Evolutionary conservation across 2,797 vertebrate genomes (phyloP), one percentile per base, ranked within the genome.

Genomic region (Pristis pectinata): DNA sequence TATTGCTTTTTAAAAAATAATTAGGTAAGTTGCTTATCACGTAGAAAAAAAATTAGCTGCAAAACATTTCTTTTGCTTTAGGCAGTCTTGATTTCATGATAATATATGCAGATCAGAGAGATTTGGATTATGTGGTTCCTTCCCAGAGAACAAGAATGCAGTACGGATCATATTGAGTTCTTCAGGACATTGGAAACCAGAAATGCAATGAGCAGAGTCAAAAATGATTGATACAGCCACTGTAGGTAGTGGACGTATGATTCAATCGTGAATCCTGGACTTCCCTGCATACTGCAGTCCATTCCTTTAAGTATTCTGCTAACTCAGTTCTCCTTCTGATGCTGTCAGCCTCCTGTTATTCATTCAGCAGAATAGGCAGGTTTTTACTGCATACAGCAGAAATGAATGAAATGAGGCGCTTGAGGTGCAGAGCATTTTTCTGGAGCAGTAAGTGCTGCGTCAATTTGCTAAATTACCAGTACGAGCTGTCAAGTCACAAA

Each of bases 401-500:
- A 72, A 9, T 94, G 92, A 94, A 72, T 76, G 49, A 53, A 72
- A 67, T 76, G 30, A 94, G 67, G 83, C 17, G 37, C 77, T 79
- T 24, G 30, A 87, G 83, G 41, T 76, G 92, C 41, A 53, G 30
- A 53, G 30, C 30, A 27, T 34, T 76, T 74, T 72, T 76, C 92
- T 22, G 44, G 67, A 76, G 70, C 92, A 56, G 49, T 94, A 93
- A 74, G 13, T 94, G 92, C 41, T 74, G 92, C 44, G 24, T 74
- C 87, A 91, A 91, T 64, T 91, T 91, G n/a, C 87, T 64, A 64
- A 91, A n/a, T 91, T 91, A 67, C n/a, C 34, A 53, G 87, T 24
- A 67, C 7, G 87, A 91, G 37, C n/a, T 91, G 87, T 64, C 87
- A 41, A 61, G n/a, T 91, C 19, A 19, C 92, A 94, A 49, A 56